Evolutionary conservation across 2,888 invertebrate genomes (phyloP).

Genomic region (Meloe dianella): DNA sequence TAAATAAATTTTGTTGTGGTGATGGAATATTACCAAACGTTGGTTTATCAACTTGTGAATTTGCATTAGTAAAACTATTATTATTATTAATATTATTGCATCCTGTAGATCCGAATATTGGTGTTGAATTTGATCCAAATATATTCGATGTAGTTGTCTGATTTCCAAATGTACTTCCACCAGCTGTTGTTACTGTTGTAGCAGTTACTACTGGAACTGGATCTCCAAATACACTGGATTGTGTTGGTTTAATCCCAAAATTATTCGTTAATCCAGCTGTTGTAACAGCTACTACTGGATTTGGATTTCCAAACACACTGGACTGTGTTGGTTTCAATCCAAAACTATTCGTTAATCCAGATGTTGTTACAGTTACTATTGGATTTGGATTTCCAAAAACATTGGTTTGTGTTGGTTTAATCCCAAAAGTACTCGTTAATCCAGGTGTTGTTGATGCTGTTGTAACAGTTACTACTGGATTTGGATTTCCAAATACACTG

Average conservation of each 20-base stretch:
- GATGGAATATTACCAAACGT: not conserved
- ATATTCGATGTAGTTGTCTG: not conserved
- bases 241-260: not conserved
- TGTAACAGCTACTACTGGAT: not conserved
- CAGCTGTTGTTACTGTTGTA: not conserved
- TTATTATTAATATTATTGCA: not conserved
- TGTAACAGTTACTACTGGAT: not conserved
- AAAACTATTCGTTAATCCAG: too few species aligned
- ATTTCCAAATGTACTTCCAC: not conserved
- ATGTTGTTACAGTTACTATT: too few species aligned
- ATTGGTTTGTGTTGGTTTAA: too few species aligned
- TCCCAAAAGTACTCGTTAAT: conserved; percentile 8
- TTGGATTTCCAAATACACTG: not conserved
- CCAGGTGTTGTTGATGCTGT: not conserved
- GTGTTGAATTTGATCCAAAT: conserved; percentile 5
- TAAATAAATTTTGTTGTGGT: not conserved
- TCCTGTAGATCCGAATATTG: conserved; percentile 7
- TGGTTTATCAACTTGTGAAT: not conserved
- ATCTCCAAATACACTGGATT: not conserved
- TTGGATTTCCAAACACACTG: not conserved
- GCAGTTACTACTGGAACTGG: not conserved
- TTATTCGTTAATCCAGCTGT: not conserved
- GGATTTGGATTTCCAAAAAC: too few species aligned
- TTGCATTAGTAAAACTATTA: not conserved
- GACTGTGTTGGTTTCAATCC: too few species aligned